Conservation (phyloP, 2,113 vertebrate species). For the Elephantulus edwardii region DNA sequence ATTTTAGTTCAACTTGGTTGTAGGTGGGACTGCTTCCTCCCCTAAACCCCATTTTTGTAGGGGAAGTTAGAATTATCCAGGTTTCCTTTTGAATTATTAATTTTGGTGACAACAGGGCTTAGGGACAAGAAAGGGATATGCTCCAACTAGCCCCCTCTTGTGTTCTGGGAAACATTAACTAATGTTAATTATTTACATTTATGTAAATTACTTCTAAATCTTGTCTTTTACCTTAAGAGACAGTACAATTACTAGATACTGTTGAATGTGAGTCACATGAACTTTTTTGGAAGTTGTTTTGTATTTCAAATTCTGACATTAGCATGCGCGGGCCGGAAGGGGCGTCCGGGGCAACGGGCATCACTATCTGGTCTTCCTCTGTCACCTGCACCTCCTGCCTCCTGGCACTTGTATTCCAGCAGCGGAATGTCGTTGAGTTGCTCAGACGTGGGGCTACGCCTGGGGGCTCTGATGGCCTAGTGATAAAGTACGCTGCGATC, state of each 20-base stretch:
- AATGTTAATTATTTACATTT: not conserved
- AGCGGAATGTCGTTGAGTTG: too few species aligned
- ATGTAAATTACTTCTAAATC: constrained; percentile 5
- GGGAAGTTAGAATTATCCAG: not conserved
- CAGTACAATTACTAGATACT: not conserved
- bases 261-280: not conserved
- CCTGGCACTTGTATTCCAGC: too few species aligned
- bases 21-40: not conserved
- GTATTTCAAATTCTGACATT: constrained; percentile 15
- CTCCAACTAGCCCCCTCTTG: not conserved
- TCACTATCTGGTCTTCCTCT: too few species aligned
- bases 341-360: too few species aligned
- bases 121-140: not conserved
- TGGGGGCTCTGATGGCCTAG: too few species aligned
- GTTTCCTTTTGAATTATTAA: not conserved
- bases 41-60: not conserved
- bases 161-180: not conserved
- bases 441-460: too few species aligned
- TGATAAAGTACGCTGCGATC: too few species aligned
- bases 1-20: constrained; percentile 4
- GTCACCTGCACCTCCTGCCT: too few species aligned
- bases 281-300: constrained; percentile 21
- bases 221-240: constrained; percentile 22
- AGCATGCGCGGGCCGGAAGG: too few species aligned
- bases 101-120: not conserved